Evolutionary conservation across 2,888 invertebrate species (phyloP).

Genomic region (Sesamia inferens): DNA sequence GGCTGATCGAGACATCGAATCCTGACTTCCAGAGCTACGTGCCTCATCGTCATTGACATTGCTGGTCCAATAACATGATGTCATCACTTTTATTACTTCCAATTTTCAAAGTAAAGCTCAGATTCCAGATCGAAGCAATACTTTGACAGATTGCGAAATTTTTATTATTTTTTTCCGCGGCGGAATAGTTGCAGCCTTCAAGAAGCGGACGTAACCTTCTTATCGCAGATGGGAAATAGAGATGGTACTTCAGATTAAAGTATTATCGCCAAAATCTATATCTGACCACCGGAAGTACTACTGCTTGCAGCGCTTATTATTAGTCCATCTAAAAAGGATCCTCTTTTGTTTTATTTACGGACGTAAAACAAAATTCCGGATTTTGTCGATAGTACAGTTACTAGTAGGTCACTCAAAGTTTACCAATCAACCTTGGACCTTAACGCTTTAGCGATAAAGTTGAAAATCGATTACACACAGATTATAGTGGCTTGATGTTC

Average conservation of each 20-base stretch:
- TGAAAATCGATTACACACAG: too few relatives aligned
- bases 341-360: too few relatives aligned
- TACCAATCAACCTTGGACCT: too few relatives aligned
- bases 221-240: neutral
- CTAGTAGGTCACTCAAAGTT: too few relatives aligned
- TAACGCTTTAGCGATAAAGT: too few relatives aligned
- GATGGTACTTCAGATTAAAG: neutral
- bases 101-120: neutral
- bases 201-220: neutral
- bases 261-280: too few relatives aligned
- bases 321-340: too few relatives aligned
- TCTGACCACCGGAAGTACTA: too few relatives aligned
- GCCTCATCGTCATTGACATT: neutral
- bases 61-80: conserved; percentile 14
- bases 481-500: too few relatives aligned
- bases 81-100: conserved; percentile 17
- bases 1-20: conserved; percentile 7
- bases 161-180: conserved; percentile 25
- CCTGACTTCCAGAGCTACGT: conserved; percentile 14
- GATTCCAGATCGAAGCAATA: neutral
- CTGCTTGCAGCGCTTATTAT: too few relatives aligned
- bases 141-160: conserved; percentile 36
- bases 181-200: neutral
- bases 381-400: too few relatives aligned
- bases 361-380: too few relatives aligned